phyloP scores from a whole-genome alignment of 2,797 vertebrate genomes.

The Anguilla pacifica region DNA sequence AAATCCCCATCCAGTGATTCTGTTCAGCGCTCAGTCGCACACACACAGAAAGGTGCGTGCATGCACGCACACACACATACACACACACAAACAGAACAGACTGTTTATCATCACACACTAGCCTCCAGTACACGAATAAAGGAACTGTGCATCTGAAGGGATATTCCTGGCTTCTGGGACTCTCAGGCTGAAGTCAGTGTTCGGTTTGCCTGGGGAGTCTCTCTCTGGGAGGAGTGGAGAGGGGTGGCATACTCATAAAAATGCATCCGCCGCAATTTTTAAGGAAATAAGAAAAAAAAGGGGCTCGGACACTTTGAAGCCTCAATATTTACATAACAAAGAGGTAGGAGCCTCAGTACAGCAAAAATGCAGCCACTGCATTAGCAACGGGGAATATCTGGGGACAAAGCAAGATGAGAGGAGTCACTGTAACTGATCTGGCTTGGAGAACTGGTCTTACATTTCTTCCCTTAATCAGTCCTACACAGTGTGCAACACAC shows the following conservation, averaged over 20 bases:
- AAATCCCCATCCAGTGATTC: background rate
- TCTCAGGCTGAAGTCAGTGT: slow-evolving; percentile 10
- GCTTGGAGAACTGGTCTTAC: background rate
- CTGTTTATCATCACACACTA: slow-evolving; percentile 9
- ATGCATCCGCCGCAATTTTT: slow-evolving; percentile 41
- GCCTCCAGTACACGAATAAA: slow-evolving; percentile 29
- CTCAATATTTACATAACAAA: slow-evolving; percentile 67
- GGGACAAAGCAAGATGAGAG: slow-evolving; percentile 38
- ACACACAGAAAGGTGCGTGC: background rate
- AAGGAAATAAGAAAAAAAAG: slow-evolving; percentile 47
- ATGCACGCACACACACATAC: background rate
- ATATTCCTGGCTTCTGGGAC: slow-evolving; percentile 5
- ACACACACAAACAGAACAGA: background rate
- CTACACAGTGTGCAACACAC: background rate
- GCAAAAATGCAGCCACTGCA: slow-evolving; percentile 44
- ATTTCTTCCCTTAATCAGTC: background rate
- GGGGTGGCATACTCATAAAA: slow-evolving; percentile 40
- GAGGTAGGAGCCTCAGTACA: slow-evolving; percentile 46
- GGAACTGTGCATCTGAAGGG: slow-evolving; percentile 32
- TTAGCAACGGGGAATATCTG: slow-evolving; percentile 30
- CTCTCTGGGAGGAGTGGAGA: slow-evolving; percentile 23
- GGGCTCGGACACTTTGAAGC: slow-evolving; percentile 41
- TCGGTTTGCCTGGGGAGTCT: slow-evolving; percentile 14
- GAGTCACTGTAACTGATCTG: background rate
- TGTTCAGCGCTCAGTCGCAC: background rate